A percentile compares a stretch with the other conserved stretches of the same genome.
Conservation (phyloP, 1,140 invertebrate species). For the Pseudachorutes palmiensis region DNA sequence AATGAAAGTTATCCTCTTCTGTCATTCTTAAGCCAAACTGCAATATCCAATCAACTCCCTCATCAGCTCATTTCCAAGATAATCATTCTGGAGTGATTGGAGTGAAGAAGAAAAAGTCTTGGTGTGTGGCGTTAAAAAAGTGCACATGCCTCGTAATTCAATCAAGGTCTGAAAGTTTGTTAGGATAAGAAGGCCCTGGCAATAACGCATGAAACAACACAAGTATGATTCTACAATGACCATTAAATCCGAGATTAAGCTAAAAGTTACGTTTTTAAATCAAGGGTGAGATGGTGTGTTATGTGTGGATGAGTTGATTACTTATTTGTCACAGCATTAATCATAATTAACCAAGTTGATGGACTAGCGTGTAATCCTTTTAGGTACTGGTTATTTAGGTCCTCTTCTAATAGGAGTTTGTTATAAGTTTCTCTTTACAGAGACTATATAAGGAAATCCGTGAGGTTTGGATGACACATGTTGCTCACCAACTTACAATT, state of each 20-base stretch:
- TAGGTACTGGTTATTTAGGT: background rate
- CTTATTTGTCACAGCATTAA: background rate
- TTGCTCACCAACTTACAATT: background rate
- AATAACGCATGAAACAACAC: no score
- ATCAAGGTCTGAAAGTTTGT: background rate
- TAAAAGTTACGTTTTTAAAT: background rate
- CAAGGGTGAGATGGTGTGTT: background rate
- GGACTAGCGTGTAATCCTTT: background rate
- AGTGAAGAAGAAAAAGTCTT: background rate
- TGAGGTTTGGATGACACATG: no score
- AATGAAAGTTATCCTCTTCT: no score
- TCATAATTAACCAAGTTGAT: no score
- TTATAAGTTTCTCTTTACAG: no score
- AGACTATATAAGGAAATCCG: no score
- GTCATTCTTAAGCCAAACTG: background rate
- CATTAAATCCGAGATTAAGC: background rate
- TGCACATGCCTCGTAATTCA: background rate
- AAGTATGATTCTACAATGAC: no score
- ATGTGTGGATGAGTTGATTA: background rate
- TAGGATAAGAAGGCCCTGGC: no score
- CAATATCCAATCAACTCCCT: background rate
- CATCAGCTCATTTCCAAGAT: background rate
- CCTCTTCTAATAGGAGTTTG: background rate
- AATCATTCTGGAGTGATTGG: background rate
- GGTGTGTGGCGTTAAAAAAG: background rate